phyloP scores from a whole-genome alignment of 2,888 invertebrate genomes.

The Protophormia terraenovae region DNA sequence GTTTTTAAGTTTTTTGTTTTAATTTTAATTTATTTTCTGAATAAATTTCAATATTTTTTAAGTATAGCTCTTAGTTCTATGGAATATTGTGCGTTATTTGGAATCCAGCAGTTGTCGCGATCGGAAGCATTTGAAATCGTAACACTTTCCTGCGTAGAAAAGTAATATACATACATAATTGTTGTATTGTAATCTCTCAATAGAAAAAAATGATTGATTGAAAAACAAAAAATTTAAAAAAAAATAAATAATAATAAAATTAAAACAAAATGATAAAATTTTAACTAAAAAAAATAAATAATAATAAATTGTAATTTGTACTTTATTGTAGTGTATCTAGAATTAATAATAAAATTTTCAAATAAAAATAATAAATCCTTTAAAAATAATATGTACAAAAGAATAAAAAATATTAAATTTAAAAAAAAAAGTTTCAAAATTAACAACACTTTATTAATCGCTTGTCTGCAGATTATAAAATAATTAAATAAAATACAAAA shows the following conservation, averaged over 20 bases:
- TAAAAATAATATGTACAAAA: not conserved
- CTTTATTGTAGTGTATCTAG: too few species aligned
- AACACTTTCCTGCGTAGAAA: slow-evolving; percentile 71
- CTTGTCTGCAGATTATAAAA: slow-evolving; percentile 26
- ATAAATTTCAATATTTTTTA: slow-evolving; percentile 66
- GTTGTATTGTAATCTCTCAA: not conserved
- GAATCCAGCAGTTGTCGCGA: slow-evolving; percentile 81
- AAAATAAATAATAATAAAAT: not conserved
- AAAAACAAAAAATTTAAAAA: not conserved
- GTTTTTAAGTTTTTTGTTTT: slow-evolving; percentile 37
- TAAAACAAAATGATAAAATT: slow-evolving; percentile 18
- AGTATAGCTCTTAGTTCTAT: slow-evolving; percentile 72
- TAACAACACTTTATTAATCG: not conserved
- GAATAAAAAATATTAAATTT: not conserved
- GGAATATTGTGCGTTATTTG: slow-evolving; percentile 77
- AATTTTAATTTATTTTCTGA: slow-evolving; percentile 61
- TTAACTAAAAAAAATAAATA: too few species aligned
- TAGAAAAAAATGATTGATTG: not conserved
- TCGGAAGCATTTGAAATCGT: slow-evolving; percentile 77
- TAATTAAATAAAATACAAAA: not conserved
- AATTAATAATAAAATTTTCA: too few species aligned
- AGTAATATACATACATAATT: slow-evolving; percentile 68
- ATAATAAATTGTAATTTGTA: too few species aligned
- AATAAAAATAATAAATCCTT: not conserved
- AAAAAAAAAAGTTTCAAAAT: not conserved